These are phyloP conservation scores for Pholis gunnellus DNA, from an alignment of 2,113 vertebrate genomes.

Conservation along the genomic window DNA sequence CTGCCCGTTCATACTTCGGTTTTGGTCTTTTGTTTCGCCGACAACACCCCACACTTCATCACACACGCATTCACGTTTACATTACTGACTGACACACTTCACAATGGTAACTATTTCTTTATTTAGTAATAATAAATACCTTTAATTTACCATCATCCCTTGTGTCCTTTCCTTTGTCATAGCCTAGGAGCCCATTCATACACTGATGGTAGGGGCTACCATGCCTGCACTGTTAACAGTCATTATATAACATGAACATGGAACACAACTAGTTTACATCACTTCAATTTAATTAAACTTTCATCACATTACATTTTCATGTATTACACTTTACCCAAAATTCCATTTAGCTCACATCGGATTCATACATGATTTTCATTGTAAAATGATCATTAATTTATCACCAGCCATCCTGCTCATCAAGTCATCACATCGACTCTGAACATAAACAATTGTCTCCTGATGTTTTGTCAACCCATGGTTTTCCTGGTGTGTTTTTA, in stretches of 20 bases:
- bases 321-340: slow-evolving; percentile 22
- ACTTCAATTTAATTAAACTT: slow-evolving; percentile 61
- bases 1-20: too few relatives aligned
- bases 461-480: slow-evolving; percentile 1
- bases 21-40: too few relatives aligned
- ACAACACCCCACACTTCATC: too few relatives aligned
- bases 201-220: too few relatives aligned
- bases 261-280: slow-evolving; percentile 16
- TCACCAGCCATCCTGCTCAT: not conserved
- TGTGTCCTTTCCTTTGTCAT: too few relatives aligned
- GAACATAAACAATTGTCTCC: slow-evolving; percentile 9
- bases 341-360: slow-evolving; percentile 14
- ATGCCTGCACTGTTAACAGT: not conserved
- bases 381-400: slow-evolving; percentile 20
- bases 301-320: slow-evolving; percentile 34
- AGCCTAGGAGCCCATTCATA: too few relatives aligned
- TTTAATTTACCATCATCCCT: too few relatives aligned
- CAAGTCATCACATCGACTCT: slow-evolving; percentile 31
- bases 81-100: too few relatives aligned
- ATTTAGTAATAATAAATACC: too few relatives aligned
- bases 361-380: slow-evolving; percentile 11
- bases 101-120: too few relatives aligned
- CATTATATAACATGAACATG: not conserved
- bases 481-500: slow-evolving; percentile 17
- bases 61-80: too few relatives aligned